These are phyloP conservation scores for Erinaceus europaeus DNA, from an alignment of 2,113 vertebrate genomes.

Conservation along the genomic window DNA sequence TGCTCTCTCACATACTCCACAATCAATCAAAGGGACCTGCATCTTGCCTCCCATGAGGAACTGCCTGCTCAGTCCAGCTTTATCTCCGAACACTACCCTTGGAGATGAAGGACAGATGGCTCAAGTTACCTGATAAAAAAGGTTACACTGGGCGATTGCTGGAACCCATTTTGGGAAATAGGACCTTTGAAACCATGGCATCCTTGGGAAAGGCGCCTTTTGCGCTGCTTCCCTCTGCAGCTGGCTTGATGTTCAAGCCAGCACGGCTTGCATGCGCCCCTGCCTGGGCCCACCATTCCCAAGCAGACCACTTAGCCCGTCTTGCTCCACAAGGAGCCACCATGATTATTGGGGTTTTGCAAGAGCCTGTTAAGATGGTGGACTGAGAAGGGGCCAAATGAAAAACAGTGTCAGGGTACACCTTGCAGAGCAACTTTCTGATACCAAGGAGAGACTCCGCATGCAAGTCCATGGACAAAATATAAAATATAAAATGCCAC, in stretches of 20 bases:
- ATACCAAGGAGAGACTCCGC: neutral
- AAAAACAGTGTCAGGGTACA: neutral
- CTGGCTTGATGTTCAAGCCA: neutral
- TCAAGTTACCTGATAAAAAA: constrained; percentile 6
- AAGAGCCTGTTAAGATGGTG: neutral
- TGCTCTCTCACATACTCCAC: neutral
- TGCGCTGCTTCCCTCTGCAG: neutral
- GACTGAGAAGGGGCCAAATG: neutral
- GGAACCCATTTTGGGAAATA: constrained; percentile 31
- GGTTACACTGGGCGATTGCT: neutral
- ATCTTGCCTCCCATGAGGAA: neutral
- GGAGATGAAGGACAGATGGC: constrained; percentile 38
- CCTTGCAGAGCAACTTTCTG: neutral
- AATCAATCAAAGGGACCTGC: neutral
- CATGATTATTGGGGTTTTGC: neutral
- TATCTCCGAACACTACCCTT: neutral
- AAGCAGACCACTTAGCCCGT: neutral
- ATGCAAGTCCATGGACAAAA: neutral
- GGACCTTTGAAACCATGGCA: constrained; percentile 5
- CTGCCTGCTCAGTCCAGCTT: neutral
- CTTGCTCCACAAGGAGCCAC: neutral
- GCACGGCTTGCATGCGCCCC: neutral
- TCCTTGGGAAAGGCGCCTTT: constrained; percentile 4
- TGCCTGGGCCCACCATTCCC: neutral
- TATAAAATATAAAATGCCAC: neutral